phyloP scores from a whole-genome alignment of 2,113 vertebrate genomes.

The Arvicanthis niloticus region DNA sequence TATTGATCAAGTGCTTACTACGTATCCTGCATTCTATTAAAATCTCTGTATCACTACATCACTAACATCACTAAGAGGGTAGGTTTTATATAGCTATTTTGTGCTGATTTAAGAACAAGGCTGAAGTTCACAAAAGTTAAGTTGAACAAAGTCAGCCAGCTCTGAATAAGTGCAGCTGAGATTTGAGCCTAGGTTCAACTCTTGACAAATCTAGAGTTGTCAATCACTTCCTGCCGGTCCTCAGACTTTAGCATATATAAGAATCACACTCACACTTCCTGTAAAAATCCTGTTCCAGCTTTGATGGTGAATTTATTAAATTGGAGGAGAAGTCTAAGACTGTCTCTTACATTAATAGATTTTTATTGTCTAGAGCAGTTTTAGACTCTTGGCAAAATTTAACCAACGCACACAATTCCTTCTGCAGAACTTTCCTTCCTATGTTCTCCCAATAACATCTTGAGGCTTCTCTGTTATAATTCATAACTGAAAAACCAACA shows the following conservation, averaged over 20 bases:
- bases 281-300: neutral
- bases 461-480: neutral
- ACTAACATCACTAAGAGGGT: neutral
- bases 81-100: neutral
- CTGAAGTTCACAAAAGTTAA: neutral
- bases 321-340: neutral
- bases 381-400: neutral
- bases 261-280: neutral
- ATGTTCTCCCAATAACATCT: neutral
- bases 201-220: neutral
- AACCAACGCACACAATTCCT: neutral
- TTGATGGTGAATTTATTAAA: neutral
- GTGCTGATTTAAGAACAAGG: slow-evolving; percentile 22
- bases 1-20: neutral
- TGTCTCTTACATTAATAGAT: neutral
- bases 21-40: neutral
- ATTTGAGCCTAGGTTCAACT: neutral
- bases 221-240: neutral
- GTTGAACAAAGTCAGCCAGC: neutral
- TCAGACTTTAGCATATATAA: neutral
- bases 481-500: neutral
- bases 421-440: neutral
- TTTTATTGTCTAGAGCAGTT: slow-evolving; percentile 23
- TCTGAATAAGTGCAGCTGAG: neutral
- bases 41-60: neutral